Evolutionary conservation across 2,888 invertebrate species (phyloP), one percentile per base, ranked within the genome.

Genomic region (Leucophora obtusa): DNA sequence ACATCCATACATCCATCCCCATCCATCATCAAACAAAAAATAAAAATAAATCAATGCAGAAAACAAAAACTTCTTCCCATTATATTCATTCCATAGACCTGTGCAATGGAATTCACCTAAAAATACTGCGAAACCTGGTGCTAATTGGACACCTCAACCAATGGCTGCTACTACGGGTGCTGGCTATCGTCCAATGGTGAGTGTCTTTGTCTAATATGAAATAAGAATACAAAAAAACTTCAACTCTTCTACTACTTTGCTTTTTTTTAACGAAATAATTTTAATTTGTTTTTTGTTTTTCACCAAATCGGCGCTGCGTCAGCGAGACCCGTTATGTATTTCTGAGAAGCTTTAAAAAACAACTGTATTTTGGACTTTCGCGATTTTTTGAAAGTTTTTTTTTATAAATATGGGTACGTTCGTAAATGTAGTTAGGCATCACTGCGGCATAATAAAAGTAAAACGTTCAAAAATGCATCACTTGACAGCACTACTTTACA

Each of bases 81-180:
- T 83, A 82, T 83, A 77, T 87, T 87, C 87, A 85, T 87, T 87
- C 87, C 88, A 84, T 88, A 96, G 96, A 92, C 95, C 96, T 88
- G 95, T 96, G 92, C 96, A 96, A 92, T 96, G 96, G 96, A 96
- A 95, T 91, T 96, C 96, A 80, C 96, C 96, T 83, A 96, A 96
- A 92, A 96, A 95, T 90, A 93, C 94, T 79, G 94, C 95, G 83
- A 96, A 96, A 92, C 92, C 95, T 50, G 94, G 95, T 84, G 92
- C 92, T 86, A 93, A 94, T 84, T 96, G 96, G 96, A 94, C 93
- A 85, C 96, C 96, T 82, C 96, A 96, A 90, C 96, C 96, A 50
- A 95, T 96, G 94, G 95, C 96, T 86, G 96, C 96, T 79, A 96
- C 96, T 82, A 96, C 96, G 74, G 96, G 96, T 86, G 96, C 94